phyloP scores from a whole-genome alignment of 2,888 invertebrate species.

The Blastobasis lacticolella region DNA sequence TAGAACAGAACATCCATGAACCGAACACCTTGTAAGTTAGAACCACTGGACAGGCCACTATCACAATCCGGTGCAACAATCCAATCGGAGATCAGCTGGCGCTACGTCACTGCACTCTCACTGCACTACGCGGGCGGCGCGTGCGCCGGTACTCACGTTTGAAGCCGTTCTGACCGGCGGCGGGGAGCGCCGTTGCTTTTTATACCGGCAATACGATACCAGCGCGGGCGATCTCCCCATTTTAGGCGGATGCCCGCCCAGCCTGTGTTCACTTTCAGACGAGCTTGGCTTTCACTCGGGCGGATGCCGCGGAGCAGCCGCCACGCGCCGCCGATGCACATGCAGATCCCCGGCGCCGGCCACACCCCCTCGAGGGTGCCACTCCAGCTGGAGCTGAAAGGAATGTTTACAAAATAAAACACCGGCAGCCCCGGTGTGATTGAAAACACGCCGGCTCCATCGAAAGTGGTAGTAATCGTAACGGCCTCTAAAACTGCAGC shows the following conservation, averaged over 20 bases:
- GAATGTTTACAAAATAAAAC: slow-evolving; percentile 28
- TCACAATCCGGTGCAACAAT: slow-evolving; percentile 56
- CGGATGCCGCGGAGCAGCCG: slow-evolving; percentile 29
- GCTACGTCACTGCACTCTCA: slow-evolving; percentile 51
- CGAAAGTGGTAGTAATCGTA: slow-evolving; percentile 1
- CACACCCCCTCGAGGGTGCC: slow-evolving; percentile 12
- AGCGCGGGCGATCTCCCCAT: slow-evolving; percentile 66
- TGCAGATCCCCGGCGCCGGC: slow-evolving; percentile 32
- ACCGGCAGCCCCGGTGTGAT: slow-evolving; percentile 18
- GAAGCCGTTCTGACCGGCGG: slow-evolving; percentile 96
- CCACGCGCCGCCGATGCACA: slow-evolving; percentile 26
- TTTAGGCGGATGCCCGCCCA: slow-evolving; percentile 69
- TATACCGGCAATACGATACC: slow-evolving; percentile 89
- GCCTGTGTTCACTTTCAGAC: slow-evolving; percentile 59
- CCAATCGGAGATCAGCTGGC: slow-evolving; percentile 48
- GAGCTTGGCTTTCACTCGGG: slow-evolving; percentile 69
- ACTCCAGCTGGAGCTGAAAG: neutral
- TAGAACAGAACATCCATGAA: slow-evolving; percentile 3
- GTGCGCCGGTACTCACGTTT: slow-evolving; percentile 87
- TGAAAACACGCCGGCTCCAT: slow-evolving; percentile 14
- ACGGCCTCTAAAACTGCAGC: neutral
- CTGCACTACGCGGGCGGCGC: slow-evolving; percentile 32
- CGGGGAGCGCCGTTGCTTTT: slow-evolving; percentile 80
- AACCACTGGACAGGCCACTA: slow-evolving; percentile 37
- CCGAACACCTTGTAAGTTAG: slow-evolving; percentile 30